Percentiles rank a stretch among this genome's conserved stretches.
Evolutionary conservation across 37 sponge, comb jelly and placozoan species (phyloP).

Genomic region (Eunapius fragilis): DNA sequence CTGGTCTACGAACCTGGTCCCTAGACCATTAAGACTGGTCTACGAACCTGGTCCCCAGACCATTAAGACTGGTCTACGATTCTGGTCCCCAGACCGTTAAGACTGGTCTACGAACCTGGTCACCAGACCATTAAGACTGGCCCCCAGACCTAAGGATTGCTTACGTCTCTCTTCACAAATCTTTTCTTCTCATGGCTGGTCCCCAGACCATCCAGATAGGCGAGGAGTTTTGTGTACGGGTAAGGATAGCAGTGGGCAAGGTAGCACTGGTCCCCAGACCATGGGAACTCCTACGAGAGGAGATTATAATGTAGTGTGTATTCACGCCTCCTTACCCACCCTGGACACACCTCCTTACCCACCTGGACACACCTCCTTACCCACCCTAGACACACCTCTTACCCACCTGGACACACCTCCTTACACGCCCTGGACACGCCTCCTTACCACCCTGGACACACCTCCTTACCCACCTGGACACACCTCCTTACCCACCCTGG

Average conservation of each 20-base stretch:
- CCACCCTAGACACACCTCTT: background rate
- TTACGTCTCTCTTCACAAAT: constrained; percentile 26
- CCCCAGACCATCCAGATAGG: constrained; percentile 15
- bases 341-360: background rate
- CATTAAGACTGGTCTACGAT: too few relatives aligned
- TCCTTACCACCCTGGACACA: too few relatives aligned
- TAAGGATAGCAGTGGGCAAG: constrained; percentile 92
- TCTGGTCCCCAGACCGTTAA: background rate
- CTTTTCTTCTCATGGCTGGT: background rate
- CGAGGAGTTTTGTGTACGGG: constrained; percentile 67
- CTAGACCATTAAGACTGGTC: background rate
- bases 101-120: background rate
- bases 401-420: background rate
- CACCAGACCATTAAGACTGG: background rate
- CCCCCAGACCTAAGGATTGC: background rate
- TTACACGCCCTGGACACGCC: too few relatives aligned
- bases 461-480: too few relatives aligned
- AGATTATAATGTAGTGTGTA: too few relatives aligned
- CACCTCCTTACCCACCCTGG: too few relatives aligned
- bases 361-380: too few relatives aligned
- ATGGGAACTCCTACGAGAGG: background rate
- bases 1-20: too few relatives aligned
- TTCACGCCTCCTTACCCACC: background rate
- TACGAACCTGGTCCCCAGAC: too few relatives aligned
- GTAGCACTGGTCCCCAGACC: constrained; percentile 78